Evolutionary conservation across 2,888 invertebrate genomes (phyloP), one percentile per base, ranked within the genome.

Genomic region (Leptopilina drosophilae): DNA sequence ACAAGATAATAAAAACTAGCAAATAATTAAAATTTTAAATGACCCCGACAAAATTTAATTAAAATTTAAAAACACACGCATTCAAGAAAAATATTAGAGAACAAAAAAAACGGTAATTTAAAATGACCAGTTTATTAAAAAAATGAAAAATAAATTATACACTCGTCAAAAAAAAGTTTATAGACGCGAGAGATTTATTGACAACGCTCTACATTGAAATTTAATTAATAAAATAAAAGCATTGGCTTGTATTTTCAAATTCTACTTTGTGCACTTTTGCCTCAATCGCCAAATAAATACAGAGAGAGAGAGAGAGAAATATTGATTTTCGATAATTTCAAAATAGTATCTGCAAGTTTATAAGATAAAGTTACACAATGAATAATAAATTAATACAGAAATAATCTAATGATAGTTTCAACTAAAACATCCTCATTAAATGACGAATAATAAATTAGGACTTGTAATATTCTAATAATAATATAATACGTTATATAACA

Each of bases 191-290:
- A 12, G 7, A 49, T 69, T 53, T 26, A 69, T 20, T 14, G 69
- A 53, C 64, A 40, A 33, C 11, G 15, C 26, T 69, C 26, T 46
- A 14, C 26, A 69, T 26, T 9, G 33, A 64, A 64, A 64, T 64
- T 69, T 49, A 69, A 69, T 69, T 53, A 69, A 53, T 69, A 26
- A 69, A 49, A 49, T 49, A 69, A 7, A 11, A 53, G 26, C 2
- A 20, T 26, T 12, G 4, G 33, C 26, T 12, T 26, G 33, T 64
- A 26, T 33, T 64, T 64, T 64, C 5, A 26, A 64, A 33, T 33
- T 8, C 64, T 33, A 33, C 40, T 64, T 8, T 53, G 11, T 46
- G 20, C 2, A 9, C 49, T 67, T 42, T 67, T 67, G 11, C 15
- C 9, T 1, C 11, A n/a, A 12, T 12, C 46, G 7, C 5, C 20